Conservation (phyloP, 1,140 invertebrate genomes). For the Euura saliciscinereae region DNA sequence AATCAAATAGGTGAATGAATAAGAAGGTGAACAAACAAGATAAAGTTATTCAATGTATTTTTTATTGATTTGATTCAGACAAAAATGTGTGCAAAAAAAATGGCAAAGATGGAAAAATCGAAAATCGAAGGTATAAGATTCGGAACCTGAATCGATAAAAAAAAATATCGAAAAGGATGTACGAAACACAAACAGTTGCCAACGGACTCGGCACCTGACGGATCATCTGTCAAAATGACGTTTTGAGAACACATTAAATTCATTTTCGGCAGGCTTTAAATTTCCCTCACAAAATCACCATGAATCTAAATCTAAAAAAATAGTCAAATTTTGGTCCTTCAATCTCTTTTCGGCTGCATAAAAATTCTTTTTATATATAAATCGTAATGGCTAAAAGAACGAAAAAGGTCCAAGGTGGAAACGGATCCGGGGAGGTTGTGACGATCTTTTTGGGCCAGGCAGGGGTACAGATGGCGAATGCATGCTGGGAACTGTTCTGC, state of each 20-base stretch:
- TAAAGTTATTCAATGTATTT: no score
- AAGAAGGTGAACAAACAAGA: no score
- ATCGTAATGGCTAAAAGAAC: background rate
- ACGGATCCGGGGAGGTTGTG: conserved; percentile 55
- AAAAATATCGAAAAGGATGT: no score
- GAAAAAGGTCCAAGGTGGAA: background rate
- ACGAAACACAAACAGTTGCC: no score
- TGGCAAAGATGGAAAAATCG: no score
- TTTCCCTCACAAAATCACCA: background rate
- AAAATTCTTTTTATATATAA: background rate
- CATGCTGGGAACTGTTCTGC: conserved; percentile 71
- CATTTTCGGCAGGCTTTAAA: background rate
- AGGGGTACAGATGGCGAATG: conserved; percentile 73
- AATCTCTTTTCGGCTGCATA: background rate
- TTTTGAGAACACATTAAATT: background rate
- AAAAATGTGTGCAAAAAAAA: no score
- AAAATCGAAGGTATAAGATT: no score
- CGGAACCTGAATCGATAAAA: no score
- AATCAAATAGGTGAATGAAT: no score
- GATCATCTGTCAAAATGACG: conserved; percentile 4
- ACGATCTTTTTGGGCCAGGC: conserved; percentile 73
- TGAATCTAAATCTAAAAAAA: background rate
- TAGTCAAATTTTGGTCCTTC: background rate
- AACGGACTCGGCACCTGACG: no score
- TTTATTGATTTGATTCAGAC: no score